Evolutionary conservation across 1,140 invertebrate genomes (phyloP).

Genomic region (Procambarus clarkii): DNA sequence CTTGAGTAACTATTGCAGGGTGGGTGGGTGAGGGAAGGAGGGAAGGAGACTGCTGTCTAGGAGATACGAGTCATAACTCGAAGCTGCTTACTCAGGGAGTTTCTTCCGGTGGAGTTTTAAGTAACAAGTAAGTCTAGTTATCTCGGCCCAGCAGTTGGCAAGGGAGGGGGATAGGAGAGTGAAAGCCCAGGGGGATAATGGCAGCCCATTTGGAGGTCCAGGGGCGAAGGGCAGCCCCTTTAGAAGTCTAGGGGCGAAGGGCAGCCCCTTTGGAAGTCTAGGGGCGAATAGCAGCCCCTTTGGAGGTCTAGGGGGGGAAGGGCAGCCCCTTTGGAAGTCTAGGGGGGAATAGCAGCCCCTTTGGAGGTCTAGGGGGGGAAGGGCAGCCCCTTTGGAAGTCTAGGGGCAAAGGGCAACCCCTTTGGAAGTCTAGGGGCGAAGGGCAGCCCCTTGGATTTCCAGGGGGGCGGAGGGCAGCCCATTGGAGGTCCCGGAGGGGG

Average conservation of each 20-base stretch:
- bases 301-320: background rate
- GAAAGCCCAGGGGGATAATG: background rate
- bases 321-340: too few species aligned
- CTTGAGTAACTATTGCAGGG: too few species aligned
- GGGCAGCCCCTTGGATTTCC: background rate
- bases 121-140: background rate
- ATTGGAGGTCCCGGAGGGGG: background rate
- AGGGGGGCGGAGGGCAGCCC: background rate
- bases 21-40: too few species aligned
- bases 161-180: background rate
- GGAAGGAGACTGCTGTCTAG: too few species aligned
- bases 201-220: too few species aligned
- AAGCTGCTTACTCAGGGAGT: background rate
- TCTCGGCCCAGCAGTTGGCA: background rate
- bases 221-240: too few species aligned
- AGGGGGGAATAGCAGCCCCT: background rate
- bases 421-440: too few species aligned
- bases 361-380: background rate
- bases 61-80: background rate
- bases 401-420: too few species aligned
- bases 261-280: too few species aligned
- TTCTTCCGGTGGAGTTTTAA: background rate
- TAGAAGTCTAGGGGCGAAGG: too few species aligned
- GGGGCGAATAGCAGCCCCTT: background rate
- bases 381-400: too few species aligned